phyloP scores from a whole-genome alignment of 2,888 invertebrate species.

The Syrphus vitripennis region DNA sequence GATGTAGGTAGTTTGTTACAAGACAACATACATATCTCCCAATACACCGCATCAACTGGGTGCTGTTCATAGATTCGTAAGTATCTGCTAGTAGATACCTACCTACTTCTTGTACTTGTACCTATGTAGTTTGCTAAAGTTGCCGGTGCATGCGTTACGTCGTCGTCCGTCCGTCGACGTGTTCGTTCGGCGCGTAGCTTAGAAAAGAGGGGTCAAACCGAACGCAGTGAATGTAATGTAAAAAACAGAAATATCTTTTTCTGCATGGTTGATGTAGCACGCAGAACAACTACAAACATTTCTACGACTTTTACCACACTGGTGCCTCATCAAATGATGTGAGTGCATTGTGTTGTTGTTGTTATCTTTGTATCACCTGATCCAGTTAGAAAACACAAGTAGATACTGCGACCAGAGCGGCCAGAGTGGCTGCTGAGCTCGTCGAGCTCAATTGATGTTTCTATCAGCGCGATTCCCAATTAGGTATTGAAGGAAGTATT shows the following conservation, averaged over 20 bases:
- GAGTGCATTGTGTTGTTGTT: slow-evolving; percentile 28
- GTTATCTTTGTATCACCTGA: slow-evolving; percentile 32
- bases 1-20: slow-evolving; percentile 54
- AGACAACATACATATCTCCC: slow-evolving; percentile 47
- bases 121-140: slow-evolving; percentile 24
- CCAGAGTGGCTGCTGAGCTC: neutral
- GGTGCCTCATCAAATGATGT: neutral
- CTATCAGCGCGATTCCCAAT: slow-evolving; percentile 11
- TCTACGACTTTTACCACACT: neutral
- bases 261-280: slow-evolving; percentile 51
- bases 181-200: no score
- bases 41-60: neutral
- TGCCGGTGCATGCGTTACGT: slow-evolving; percentile 48
- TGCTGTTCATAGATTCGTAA: neutral
- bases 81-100: neutral
- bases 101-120: no score
- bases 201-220: slow-evolving; percentile 51
- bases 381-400: slow-evolving; percentile 34
- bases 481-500: neutral
- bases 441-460: slow-evolving; percentile 15
- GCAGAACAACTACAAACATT: slow-evolving; percentile 21
- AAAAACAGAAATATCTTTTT: neutral
- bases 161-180: no score
- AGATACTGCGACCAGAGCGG: neutral
- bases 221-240: slow-evolving; percentile 32